Base-by-base conservation (phyloP, 2,113 vertebrate species). In the Entomyzon cyanotis region DNA sequence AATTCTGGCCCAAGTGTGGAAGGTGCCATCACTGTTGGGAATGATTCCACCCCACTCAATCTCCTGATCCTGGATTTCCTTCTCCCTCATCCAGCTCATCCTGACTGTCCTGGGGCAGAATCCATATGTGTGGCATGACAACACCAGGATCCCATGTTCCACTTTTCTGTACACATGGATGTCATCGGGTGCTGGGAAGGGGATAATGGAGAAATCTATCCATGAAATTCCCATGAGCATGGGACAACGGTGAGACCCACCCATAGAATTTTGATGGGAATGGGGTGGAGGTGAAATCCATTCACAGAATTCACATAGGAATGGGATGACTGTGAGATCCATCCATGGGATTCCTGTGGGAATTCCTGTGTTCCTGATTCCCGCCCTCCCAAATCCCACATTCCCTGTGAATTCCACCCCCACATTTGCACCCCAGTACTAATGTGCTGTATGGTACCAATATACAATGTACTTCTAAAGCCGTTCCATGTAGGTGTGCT, bases 81-180 rank as follows among this genome's bases (percentile, higher is more conserved):
- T 27, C 15, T 7, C 12, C 9, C 46, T 44, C 49, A 55, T 65
- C 31, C 37, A 65, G 9, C 31, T 64, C 14, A 53, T 79, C 31
- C 47, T 42, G 59, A 22, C 28, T 14, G 49, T 64, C 19, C 76
- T 55, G 33, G 39, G 23, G 15, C 49, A 35, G 49, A 53, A 44
- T 35, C 49, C 1, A 0, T 42, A n/a, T 1, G 0, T 7, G 20
- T 46, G 62, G 31, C 15, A 35, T 11, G 49, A 53, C 39, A 79
- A 28, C 1, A 3, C 6, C 37, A n/a, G 31, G 33, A n/a, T 31
- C 39, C 12, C 39, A 4, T 24, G 25, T 46, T 55, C 25, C 12
- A 19, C 62, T 55, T 46, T 44, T 37, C 25, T 55, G 25, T 19
- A 31, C 25, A 55, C 20, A 7, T 55, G 25, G 20, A 44, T 44